Percentiles rank a stretch among this genome's conserved stretches.
Evolutionary conservation across 2,888 invertebrate species (phyloP).

Genomic region (Trichogramma evanescens): DNA sequence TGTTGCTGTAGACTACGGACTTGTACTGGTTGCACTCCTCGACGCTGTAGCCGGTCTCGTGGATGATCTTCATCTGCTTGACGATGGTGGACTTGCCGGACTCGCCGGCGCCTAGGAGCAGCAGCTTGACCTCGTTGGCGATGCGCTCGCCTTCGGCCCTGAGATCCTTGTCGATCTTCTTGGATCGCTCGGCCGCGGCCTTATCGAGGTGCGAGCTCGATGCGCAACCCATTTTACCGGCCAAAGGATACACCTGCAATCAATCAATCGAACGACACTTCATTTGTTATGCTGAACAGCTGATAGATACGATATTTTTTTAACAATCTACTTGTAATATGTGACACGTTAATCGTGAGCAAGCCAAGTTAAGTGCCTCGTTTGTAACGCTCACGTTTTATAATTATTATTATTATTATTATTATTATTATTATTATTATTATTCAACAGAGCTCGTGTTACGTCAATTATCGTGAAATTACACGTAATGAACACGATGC

Average conservation of each 20-base stretch:
- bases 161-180: conserved; percentile 80
- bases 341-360: not conserved
- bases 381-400: too few relatives aligned
- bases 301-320: not conserved
- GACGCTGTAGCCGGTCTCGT: conserved; percentile 81
- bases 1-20: conserved; percentile 86
- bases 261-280: not conserved
- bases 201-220: conserved; percentile 75
- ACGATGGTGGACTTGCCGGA: conserved; percentile 93
- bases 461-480: too few relatives aligned
- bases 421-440: too few relatives aligned
- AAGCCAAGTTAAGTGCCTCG: too few relatives aligned
- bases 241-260: not conserved
- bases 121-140: conserved; percentile 81
- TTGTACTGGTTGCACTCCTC: conserved; percentile 87
- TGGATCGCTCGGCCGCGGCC: conserved; percentile 74
- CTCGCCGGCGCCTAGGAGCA: conserved; percentile 85
- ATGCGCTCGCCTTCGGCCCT: conserved; percentile 79
- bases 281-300: not conserved
- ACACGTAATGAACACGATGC: too few relatives aligned
- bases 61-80: conserved; percentile 96
- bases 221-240: conserved; percentile 69
- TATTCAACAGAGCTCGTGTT: too few relatives aligned
- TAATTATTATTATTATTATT: too few relatives aligned
- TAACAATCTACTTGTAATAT: not conserved